Percentiles rank a stretch among this genome's conserved stretches.
These are phyloP conservation scores for Procambarus virginalis DNA, from an alignment of 1,140 invertebrate species.

Conservation along the genomic window DNA sequence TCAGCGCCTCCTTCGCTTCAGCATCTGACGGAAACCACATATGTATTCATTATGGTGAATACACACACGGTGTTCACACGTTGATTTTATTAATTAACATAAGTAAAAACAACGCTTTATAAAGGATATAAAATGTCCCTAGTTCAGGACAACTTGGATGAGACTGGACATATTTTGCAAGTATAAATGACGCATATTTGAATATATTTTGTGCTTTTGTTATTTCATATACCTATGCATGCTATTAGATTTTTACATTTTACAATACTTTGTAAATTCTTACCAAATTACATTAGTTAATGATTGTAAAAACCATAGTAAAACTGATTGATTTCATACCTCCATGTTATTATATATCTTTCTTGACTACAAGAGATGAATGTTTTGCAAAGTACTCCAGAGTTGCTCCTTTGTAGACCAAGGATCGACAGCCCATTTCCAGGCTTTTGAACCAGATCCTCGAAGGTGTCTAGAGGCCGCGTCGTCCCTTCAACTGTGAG, in stretches of 20 bases:
- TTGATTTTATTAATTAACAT: no score
- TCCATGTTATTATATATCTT: slow-evolving; percentile 1
- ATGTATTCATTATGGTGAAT: no score
- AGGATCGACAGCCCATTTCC: not conserved
- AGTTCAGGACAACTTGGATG: no score
- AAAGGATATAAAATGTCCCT: no score
- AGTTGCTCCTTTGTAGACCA: slow-evolving; percentile 13
- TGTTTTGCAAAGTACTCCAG: slow-evolving; percentile 2
- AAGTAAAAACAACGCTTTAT: no score
- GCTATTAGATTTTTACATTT: not conserved
- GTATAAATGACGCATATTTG: no score
- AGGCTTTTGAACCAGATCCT: not conserved
- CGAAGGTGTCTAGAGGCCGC: not conserved
- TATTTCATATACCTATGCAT: no score
- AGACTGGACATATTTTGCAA: no score
- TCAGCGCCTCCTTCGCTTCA: not conserved
- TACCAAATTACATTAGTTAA: not conserved
- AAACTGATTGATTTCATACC: not conserved
- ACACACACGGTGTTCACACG: no score
- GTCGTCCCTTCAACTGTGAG: not conserved
- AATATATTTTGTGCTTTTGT: no score
- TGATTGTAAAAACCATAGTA: not conserved
- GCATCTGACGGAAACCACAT: no score
- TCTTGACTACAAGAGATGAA: not conserved
- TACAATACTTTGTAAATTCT: no score